Evolutionary conservation across 2,113 vertebrate species (phyloP), one percentile per base, ranked within the genome.

Genomic region (Stictonetta naevosa): DNA sequence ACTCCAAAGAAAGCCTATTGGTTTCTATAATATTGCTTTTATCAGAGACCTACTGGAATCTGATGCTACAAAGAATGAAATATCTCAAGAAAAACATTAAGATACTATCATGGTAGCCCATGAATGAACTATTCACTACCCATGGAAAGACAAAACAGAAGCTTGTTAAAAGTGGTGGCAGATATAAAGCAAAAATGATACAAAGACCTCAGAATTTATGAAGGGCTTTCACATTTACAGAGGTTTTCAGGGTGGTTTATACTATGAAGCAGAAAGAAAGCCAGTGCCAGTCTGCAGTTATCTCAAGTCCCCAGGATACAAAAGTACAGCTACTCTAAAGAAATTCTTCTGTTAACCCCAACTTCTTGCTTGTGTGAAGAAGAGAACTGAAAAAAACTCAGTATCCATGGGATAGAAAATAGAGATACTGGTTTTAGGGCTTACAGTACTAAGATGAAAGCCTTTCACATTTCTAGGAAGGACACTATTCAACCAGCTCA

Each of bases 61-160:
- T 56, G 46, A 68, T 29, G 13, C 21, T n/a, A 74, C 44, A 31
- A 55, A 46, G 16, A 60, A 21, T 20, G 77, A 29, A 44, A 40
- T n/a, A 67, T 66, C 31, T 29, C 33, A 56, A 25, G 15, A 78
- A 1, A 2, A 59, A 71, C 68, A n/a, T 33, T n/a, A 59, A 77
- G 75, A 33, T 85, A 71, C 2, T 56, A 58, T 23, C 26, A 44
- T 2, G 23, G 38, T 28, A 59, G 52, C 6, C 8, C 9, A 33
- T 0, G 2, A 74, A 8, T 5, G 26, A 83, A 72, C 10, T 74
- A 69, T 60, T 46, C 0, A 0, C 10, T 68, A 74, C 10, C 10
- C 2, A 9, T 5, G 7, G 31, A 93, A 92, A 91, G 31, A 53
- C 10, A 56, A 67, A 73, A 38, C 9, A 66, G 29, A 71, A 44